Conservation (phyloP, 2,113 vertebrate species). For the Heliornis fulica region DNA sequence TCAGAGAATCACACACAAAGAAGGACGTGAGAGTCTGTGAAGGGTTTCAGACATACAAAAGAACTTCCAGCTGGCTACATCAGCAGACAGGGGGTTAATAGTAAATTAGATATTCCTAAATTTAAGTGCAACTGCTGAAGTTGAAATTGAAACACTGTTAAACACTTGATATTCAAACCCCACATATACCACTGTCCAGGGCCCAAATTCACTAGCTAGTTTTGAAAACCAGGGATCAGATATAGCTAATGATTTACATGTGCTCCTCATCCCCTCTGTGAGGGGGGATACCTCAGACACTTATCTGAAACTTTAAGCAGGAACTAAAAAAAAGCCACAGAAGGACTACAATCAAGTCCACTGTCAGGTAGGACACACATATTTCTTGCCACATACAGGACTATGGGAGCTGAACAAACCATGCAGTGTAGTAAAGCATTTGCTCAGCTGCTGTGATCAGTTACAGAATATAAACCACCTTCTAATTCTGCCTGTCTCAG, state of each 20-base stretch:
- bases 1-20: not conserved
- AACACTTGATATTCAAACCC: not conserved
- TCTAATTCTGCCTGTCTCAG: not conserved
- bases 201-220: not conserved
- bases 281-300: not conserved
- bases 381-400: not conserved
- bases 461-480: fast-evolving
- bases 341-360: not conserved
- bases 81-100: not conserved
- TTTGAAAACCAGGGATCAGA: not conserved
- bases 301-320: not conserved
- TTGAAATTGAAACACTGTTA: not conserved
- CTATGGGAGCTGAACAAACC: not conserved
- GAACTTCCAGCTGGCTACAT: not conserved
- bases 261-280: not conserved
- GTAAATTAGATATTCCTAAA: not conserved
- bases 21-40: not conserved
- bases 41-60: not conserved
- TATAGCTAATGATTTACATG: not conserved
- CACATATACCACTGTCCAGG: not conserved
- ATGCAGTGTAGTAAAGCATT: fast-evolving
- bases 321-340: not conserved
- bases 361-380: not conserved
- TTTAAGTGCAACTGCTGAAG: not conserved
- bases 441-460: fast-evolving